These are phyloP conservation scores for Eupithecia tripunctaria DNA, from an alignment of 2,888 invertebrate species.

Conservation along the genomic window DNA sequence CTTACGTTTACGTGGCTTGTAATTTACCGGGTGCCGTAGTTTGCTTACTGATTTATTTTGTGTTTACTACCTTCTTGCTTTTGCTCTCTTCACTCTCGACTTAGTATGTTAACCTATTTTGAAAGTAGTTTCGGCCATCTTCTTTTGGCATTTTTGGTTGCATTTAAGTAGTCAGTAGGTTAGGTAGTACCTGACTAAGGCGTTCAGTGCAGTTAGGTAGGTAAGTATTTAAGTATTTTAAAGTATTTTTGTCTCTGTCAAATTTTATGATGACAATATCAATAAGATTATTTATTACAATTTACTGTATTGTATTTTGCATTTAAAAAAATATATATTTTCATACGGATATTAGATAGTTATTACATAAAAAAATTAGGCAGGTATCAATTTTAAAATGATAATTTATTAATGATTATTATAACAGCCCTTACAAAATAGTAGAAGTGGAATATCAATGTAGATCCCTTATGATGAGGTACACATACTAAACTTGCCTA, in stretches of 20 bases:
- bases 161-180: background rate
- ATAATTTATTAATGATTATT: no score
- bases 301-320: no score
- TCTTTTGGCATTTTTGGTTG: background rate
- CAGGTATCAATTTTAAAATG: no score
- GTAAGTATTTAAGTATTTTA: no score
- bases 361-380: no score
- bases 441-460: background rate
- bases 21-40: slow-evolving; percentile 55
- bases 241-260: background rate
- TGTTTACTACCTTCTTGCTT: background rate
- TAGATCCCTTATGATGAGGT: background rate
- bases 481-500: background rate
- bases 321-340: no score
- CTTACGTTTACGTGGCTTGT: slow-evolving; percentile 62
- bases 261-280: background rate
- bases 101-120: background rate
- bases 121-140: background rate
- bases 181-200: background rate
- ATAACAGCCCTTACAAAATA: background rate
- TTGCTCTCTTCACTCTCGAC: background rate
- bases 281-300: no score
- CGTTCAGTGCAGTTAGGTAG: no score
- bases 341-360: no score
- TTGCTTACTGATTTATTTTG: slow-evolving; percentile 34